Conservation (phyloP, 2,888 invertebrate genomes). For the Xestobium rufovillosum region DNA sequence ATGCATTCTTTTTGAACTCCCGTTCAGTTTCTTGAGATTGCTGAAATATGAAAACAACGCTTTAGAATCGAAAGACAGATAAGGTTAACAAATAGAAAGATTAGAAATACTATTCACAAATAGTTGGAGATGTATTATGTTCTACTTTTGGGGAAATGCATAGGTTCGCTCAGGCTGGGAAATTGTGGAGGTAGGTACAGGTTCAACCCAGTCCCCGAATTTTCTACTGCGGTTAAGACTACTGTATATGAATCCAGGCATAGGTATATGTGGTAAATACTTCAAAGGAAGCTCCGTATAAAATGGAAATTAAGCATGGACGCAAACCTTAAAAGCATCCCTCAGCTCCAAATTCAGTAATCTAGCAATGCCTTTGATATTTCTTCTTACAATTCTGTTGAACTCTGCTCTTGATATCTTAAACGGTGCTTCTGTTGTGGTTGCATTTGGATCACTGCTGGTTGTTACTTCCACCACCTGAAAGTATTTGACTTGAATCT, state of each 20-base stretch:
- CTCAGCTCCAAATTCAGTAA: slow-evolving; percentile 47
- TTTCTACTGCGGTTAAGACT: no score
- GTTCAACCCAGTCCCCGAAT: no score
- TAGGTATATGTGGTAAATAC: no score
- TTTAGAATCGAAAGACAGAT: background rate
- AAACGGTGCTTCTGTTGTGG: slow-evolving; percentile 38
- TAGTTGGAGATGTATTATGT: no score
- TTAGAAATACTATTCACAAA: no score
- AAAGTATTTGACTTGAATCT: slow-evolving; percentile 12
- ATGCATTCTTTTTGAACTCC: slow-evolving; percentile 35
- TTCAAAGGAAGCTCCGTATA: no score
- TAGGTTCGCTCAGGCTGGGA: no score
- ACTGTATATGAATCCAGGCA: no score
- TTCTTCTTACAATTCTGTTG: slow-evolving; percentile 42
- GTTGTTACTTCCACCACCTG: slow-evolving; percentile 28
- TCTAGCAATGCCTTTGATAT: slow-evolving; percentile 44
- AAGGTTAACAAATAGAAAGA: slow-evolving; percentile 4
- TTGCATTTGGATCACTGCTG: slow-evolving; percentile 32
- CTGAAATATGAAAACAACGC: slow-evolving; percentile 31
- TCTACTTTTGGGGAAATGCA: no score
- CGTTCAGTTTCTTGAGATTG: slow-evolving; percentile 32
- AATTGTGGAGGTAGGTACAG: no score
- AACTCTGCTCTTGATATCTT: slow-evolving; percentile 41
- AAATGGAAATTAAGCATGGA: no score
- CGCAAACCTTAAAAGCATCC: slow-evolving; percentile 45